Evolutionary conservation across 2,888 invertebrate genomes (phyloP), one percentile per base, ranked within the genome.

Genomic region (Lasioglossum marginatum): DNA sequence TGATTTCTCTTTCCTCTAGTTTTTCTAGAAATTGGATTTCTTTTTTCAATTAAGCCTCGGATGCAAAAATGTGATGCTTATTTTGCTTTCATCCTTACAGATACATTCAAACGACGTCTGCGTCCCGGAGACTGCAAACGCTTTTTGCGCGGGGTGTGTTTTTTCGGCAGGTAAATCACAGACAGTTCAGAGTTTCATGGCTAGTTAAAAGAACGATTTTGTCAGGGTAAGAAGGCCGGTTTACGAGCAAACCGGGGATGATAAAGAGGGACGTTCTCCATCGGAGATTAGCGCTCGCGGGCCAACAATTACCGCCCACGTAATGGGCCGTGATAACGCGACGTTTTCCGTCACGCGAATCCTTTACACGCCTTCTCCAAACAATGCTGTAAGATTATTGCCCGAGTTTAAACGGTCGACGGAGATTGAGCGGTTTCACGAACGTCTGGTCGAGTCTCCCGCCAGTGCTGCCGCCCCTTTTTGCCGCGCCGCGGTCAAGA

Each of bases 301-400:
- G 63, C 6, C 75, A 63, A 76, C 84, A 57, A 85, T 85, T 79
- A 79, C 82, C 27, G 40, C 84, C 84, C 82, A 85, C 84, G 84
- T 66, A 76, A 85, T 75, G 84, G 48, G 37, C 52, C 78, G 37
- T 57, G 78, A 85, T 82, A 82, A 83, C 83, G 80, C 27, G 43
- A 57, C 71, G 52, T 31, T 52, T 74, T 48, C 68, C 57, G 57
- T 27, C 76, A 68, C 70, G 57, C 63, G 63, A 60, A 40, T 52
- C 31, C 60, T 40, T 52, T 43, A 31, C 52, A 43, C 52, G 37
- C 52, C 72, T 23, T 57, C 52, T 34, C n/a, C 68, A 19, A 74
- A 79, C 82, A 57, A 79, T 57, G 68, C 48, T n/a, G 10, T 27
- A 14, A 63, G 57, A 63, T 77, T 77, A 72, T 68, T n/a, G 45